These are phyloP conservation scores for Gymnogyps californianus DNA, from an alignment of 2,113 vertebrate species.

Conservation along the genomic window DNA sequence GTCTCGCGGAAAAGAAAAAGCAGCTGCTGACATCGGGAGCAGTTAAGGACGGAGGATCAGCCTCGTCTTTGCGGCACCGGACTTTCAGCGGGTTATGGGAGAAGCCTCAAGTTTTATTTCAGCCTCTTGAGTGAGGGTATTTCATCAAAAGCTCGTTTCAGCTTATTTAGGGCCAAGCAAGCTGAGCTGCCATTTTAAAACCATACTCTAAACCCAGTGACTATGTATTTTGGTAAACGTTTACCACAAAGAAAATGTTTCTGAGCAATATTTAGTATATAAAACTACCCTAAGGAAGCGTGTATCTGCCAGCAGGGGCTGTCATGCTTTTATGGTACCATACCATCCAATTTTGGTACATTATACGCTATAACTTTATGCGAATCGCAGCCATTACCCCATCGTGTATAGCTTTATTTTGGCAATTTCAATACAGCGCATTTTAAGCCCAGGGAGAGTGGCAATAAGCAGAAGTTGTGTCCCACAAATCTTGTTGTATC, in stretches of 20 bases:
- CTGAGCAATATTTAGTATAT: fast-evolving
- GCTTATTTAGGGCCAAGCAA: not conserved
- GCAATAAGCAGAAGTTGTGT: not conserved
- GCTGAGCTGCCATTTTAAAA: not conserved
- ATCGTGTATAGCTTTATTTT: fast-evolving
- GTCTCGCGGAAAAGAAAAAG: fast-evolving
- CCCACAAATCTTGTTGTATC: not conserved
- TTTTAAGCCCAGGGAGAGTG: not conserved
- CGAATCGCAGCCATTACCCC: not conserved
- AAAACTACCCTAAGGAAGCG: fast-evolving
- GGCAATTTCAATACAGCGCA: not conserved
- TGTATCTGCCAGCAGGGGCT: not conserved
- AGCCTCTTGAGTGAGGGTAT: fast-evolving
- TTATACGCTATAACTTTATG: fast-evolving
- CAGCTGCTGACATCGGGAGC: fast-evolving
- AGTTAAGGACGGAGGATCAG: not conserved
- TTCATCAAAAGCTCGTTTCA: fast-evolving
- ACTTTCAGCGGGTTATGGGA: fast-evolving
- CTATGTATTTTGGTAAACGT: fast-evolving
- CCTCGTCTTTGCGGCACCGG: fast-evolving
- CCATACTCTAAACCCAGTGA: fast-evolving
- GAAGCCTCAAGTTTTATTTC: not conserved
- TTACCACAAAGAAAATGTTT: not conserved
- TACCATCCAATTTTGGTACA: not conserved
- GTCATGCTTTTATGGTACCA: fast-evolving